A percentile compares a stretch with the other conserved stretches of the same genome.
Conservation (phyloP, 2,797 vertebrate genomes). For the Acanthurus tractus region DNA sequence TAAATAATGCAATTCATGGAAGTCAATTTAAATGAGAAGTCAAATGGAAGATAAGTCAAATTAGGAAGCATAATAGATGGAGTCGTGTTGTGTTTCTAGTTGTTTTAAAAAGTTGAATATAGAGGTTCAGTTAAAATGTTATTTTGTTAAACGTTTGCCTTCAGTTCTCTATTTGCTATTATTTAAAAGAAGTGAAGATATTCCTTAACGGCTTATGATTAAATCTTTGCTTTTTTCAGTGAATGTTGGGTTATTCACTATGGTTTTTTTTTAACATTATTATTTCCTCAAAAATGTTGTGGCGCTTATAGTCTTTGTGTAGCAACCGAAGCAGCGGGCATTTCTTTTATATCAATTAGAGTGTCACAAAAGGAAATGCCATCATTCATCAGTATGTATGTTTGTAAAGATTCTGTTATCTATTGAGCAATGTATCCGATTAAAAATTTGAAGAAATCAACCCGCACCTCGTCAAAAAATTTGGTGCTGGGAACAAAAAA, state of each 20-base stretch:
- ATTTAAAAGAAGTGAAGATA: background rate
- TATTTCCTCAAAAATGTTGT: too few species aligned
- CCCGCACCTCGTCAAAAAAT: slow-evolving; percentile 19
- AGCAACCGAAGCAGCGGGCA: background rate
- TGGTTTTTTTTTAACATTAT: slow-evolving; percentile 1
- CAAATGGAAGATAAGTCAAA: background rate
- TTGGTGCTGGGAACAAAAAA: background rate
- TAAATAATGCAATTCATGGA: background rate
- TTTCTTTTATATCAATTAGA: background rate
- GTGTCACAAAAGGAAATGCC: background rate
- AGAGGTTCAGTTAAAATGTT: background rate
- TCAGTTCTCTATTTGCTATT: slow-evolving; percentile 23
- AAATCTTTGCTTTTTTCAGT: background rate
- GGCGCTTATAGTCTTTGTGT: slow-evolving; percentile 8
- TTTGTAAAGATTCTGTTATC: slow-evolving; percentile 2
- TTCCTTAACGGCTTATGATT: background rate
- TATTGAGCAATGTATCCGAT: background rate
- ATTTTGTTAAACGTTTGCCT: slow-evolving; percentile 16
- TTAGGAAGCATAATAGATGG: background rate
- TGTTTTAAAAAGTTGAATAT: background rate
- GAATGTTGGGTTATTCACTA: background rate
- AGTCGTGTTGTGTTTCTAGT: slow-evolving; percentile 5
- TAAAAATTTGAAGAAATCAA: background rate
- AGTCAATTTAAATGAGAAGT: slow-evolving; percentile 11
- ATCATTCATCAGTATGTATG: background rate